Evolutionary conservation across 2,113 vertebrate genomes (phyloP).

Genomic region (Ceyx margarethae): DNA sequence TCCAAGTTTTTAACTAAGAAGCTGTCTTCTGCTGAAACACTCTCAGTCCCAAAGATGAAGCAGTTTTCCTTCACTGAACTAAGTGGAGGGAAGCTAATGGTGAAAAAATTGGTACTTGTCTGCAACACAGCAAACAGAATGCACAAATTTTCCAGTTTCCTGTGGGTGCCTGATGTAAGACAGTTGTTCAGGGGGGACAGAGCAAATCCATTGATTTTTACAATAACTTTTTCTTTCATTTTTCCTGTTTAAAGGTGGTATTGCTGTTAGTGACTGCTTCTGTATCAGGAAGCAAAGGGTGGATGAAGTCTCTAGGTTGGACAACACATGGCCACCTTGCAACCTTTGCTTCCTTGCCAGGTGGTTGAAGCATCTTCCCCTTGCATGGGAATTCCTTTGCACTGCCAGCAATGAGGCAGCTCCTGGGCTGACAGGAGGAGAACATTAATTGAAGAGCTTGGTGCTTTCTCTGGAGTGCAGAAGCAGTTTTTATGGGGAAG

Average conservation of each 20-base stretch:
- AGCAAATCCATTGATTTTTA: not conserved
- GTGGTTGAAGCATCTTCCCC: not conserved
- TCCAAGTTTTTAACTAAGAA: not conserved
- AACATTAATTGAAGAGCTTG: not conserved
- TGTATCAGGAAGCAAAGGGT: not conserved
- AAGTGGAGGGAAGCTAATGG: not conserved
- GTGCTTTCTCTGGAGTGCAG: not conserved
- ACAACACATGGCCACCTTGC: not conserved
- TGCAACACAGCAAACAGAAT: not conserved
- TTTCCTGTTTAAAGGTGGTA: not conserved
- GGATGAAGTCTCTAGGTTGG: not conserved
- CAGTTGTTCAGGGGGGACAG: not conserved
- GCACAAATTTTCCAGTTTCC: not conserved
- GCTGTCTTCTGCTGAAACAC: not conserved
- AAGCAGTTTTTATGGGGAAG: not conserved
- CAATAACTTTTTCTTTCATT: not conserved
- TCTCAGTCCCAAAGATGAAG: not conserved
- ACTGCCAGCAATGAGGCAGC: not conserved
- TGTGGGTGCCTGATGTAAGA: fast-evolving
- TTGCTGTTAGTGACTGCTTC: not conserved
- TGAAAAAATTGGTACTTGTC: not conserved
- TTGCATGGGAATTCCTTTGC: not conserved
- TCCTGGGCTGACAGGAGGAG: not conserved
- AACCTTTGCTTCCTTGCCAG: not conserved
- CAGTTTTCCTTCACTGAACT: not conserved